Evolutionary conservation across 2,797 vertebrate species (phyloP), one percentile per base, ranked within the genome.

Genomic region (Dallia pectoralis): DNA sequence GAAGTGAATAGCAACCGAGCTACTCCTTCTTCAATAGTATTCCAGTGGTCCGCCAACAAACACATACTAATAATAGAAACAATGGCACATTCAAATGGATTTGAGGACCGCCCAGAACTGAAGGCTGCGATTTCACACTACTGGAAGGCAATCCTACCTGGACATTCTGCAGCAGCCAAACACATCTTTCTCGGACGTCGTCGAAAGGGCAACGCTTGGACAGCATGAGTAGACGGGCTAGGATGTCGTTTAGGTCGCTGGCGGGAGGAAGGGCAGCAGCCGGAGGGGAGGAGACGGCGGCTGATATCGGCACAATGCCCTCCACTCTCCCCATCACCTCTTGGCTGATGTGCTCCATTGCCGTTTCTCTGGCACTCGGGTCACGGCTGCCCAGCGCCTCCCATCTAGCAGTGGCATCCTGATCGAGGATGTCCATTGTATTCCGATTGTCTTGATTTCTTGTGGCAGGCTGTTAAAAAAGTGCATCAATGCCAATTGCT

Each of bases 141-240:
- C 36, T 15, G 19, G 63, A 11, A 15, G 11, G 47, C 70, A 79
- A 59, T 70, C 93, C 87, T 93, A 99, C 97, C 95, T 98, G 96
- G 74, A 96, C 91, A 1, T 73, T 83, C 77, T 85, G 82, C 47
- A 99, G 93, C 79, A 97, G 92, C n/a, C 90, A 89, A 25, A 84
- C 47, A 47, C 94, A 95, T 77, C 88, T 93, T 82, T 93, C 89
- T 77, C 91, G 92, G 77, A 98, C 94, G 30, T 98, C 95, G 80
- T 91, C 88, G 81, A 95, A 97, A 47, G 97, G 97, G 77, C 97
- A 98, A 14, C 94, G 92, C 84, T 91, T 95, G 90, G 96, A 94
- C 1, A 99, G 93, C 96, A 97, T 95, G 69, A 99, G 95, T 72
- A 98, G 89, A 0, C 94, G 95, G 56, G 94, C 95, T 82, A 99